Evolutionary conservation across 2,797 vertebrate genomes (phyloP).

Genomic region (Petrocephalus schoutedeni): DNA sequence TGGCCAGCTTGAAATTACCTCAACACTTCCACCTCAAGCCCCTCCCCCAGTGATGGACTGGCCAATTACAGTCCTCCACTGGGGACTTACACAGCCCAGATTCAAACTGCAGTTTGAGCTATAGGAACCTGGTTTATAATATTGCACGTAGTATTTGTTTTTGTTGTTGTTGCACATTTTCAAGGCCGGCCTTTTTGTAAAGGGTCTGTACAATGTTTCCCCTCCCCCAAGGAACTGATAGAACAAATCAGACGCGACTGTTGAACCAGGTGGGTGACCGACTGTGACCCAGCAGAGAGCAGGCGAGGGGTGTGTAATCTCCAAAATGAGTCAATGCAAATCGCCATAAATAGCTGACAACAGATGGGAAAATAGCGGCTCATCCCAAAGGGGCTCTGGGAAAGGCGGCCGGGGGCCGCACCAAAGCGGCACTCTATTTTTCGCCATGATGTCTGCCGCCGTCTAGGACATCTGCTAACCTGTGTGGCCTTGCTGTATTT

Average conservation of each 20-base stretch:
- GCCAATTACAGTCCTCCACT: background rate
- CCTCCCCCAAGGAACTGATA: no score
- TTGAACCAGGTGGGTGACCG: conserved; percentile 6
- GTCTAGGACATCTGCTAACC: conserved; percentile 1
- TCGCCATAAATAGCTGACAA: conserved; percentile 46
- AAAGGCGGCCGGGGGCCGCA: background rate
- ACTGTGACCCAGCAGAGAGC: background rate
- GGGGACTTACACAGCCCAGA: background rate
- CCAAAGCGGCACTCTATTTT: background rate
- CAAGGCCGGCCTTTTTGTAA: background rate
- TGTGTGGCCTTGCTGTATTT: background rate
- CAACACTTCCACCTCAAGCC: background rate
- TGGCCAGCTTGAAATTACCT: background rate
- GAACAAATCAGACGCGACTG: background rate
- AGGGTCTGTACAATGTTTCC: background rate
- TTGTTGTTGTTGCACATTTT: background rate
- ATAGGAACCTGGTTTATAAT: background rate
- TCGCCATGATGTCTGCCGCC: background rate
- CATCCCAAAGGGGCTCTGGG: background rate
- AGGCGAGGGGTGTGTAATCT: conserved; percentile 24
- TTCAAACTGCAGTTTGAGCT: background rate
- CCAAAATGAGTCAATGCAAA: conserved; percentile 42
- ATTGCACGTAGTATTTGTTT: background rate
- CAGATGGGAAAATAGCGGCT: conserved; percentile 31
- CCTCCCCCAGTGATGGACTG: background rate